phyloP scores from a whole-genome alignment of 2,888 invertebrate species.

The Pandemis heparana region DNA sequence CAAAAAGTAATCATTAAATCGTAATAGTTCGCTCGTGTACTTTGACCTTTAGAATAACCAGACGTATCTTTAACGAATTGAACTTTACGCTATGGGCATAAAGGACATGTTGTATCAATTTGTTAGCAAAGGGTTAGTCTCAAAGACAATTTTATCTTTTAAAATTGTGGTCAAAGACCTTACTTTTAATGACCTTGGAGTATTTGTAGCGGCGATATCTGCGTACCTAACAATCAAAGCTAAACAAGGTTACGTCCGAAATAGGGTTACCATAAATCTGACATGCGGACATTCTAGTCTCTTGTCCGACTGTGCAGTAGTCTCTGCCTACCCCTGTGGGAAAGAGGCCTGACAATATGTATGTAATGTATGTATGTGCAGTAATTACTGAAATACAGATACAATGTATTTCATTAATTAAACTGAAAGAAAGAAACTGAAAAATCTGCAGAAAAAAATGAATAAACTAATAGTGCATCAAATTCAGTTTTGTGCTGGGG shows the following conservation, averaged over 20 bases:
- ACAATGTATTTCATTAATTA: too few relatives aligned
- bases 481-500: too few relatives aligned
- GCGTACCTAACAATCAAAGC: background rate
- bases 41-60: background rate
- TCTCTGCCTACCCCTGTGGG: too few relatives aligned
- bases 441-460: too few relatives aligned
- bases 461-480: too few relatives aligned
- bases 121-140: background rate
- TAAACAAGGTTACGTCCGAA: background rate
- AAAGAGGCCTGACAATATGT: too few relatives aligned
- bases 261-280: background rate
- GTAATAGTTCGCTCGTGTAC: background rate
- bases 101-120: background rate
- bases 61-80: background rate
- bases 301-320: too few relatives aligned
- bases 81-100: background rate
- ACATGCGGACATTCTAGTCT: background rate
- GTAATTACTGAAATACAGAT: too few relatives aligned
- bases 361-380: too few relatives aligned
- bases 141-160: constrained; percentile 14
- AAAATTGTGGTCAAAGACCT: constrained; percentile 18
- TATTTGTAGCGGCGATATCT: constrained; percentile 1
- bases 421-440: too few relatives aligned
- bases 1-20: background rate
- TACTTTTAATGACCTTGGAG: background rate